Evolutionary conservation across 2,113 vertebrate genomes (phyloP), one percentile per base, ranked within the genome.

Genomic region (Azemiops feae): DNA sequence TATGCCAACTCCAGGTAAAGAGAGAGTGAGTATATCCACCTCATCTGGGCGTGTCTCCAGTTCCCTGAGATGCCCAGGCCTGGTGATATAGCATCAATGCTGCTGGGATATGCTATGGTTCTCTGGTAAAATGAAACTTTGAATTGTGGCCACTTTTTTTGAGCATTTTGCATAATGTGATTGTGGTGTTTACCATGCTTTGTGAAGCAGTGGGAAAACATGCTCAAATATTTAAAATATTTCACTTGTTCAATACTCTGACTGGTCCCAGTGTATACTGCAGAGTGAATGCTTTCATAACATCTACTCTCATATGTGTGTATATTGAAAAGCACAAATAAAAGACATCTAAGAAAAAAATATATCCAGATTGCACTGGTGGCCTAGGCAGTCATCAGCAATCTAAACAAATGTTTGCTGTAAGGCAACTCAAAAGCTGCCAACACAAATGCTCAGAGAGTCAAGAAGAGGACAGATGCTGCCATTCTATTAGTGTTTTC

Each of bases 391-490:
- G 85, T 50, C 54, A 86, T 88, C 53, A 90, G 91, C 89, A 96
- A 92, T 92, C 95, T 93, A 92, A 97, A 95, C 81, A 93, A 96
- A 74, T 0, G 3, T 9, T 87, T 93, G 89, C 91, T 93, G 88
- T 88, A 90, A 87, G 91, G 90, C 89, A 96, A 57, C 52, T 53
- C 0, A 0, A 52, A 69, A 0, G 0, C 91, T 96, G 95, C 94
- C 95, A 93, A 85, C 91, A 93, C 94, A 96, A 97, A 96, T 7
- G 30, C 94, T 95, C 89, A 27, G 18, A 3, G 0, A 96, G 86
- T 53, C 94, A 94, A 55, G 27, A 53, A 91, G 30, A 89, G 94
- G 93, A 90, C 95, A 95, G 96, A 95, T 92, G 94, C 91, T 97
- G 89, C 85, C 91, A 93, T 95, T 96, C 95, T 93, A 94, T 94